Conservation (phyloP, 2,888 invertebrate genomes). For the Agonum fuliginosum region DNA sequence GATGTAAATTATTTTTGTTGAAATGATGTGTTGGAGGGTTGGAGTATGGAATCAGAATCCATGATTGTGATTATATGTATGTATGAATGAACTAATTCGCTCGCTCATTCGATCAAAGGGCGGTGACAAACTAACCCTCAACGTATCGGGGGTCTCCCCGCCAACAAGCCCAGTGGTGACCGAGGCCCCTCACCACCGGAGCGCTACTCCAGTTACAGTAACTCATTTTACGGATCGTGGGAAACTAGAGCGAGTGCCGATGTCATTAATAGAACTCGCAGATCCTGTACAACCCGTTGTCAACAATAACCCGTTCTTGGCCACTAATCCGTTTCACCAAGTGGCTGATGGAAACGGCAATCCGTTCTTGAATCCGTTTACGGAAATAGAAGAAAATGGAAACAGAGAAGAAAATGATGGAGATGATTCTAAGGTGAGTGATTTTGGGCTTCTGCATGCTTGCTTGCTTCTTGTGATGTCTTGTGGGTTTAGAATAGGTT, state of each 20-base stretch:
- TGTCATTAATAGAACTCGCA: constrained; percentile 27
- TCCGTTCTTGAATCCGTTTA: constrained; percentile 71
- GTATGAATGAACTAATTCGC: too few species aligned
- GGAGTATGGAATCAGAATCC: too few species aligned
- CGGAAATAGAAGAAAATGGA: constrained; percentile 63
- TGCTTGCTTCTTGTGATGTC: constrained; percentile 7
- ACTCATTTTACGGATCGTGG: constrained; percentile 72
- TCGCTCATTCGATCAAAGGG: too few species aligned
- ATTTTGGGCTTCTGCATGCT: constrained; percentile 64
- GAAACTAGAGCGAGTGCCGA: constrained; percentile 68
- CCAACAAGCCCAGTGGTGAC: constrained; percentile 62
- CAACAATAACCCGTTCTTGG: constrained; percentile 57
- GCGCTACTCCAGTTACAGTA: constrained; percentile 77
- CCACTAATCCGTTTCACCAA: constrained; percentile 64
- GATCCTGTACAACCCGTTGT: background rate
- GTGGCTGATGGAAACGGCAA: constrained; percentile 58
- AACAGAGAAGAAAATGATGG: constrained; percentile 47
- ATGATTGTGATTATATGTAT: too few species aligned
- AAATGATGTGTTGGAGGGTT: too few species aligned
- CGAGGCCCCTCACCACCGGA: constrained; percentile 66
- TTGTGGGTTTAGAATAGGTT: background rate
- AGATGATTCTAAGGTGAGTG: constrained; percentile 30
- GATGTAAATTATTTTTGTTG: too few species aligned
- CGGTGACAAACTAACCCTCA: constrained; percentile 81
- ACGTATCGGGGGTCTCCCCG: constrained; percentile 75